phyloP scores from a whole-genome alignment of 2,113 vertebrate species.

The Saimiri boliviensis region DNA sequence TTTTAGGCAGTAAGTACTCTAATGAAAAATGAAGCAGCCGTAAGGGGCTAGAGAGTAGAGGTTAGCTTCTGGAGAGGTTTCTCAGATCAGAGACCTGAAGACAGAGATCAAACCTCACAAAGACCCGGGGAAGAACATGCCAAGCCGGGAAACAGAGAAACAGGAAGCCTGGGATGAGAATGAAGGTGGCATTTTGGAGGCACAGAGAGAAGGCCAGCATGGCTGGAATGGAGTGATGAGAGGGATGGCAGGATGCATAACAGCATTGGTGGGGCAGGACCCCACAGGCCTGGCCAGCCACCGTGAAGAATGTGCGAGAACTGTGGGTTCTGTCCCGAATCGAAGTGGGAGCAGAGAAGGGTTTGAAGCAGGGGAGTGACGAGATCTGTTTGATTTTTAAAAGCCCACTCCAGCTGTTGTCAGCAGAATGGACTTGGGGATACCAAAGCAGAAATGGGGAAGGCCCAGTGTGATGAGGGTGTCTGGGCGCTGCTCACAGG shows the following conservation, averaged over 20 bases:
- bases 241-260: accelerated
- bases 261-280: background rate
- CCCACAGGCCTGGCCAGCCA: background rate
- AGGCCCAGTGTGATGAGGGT: background rate
- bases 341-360: background rate
- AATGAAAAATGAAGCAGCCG: background rate
- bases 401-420: background rate
- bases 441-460: background rate
- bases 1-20: background rate
- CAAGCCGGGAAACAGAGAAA: background rate
- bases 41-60: background rate
- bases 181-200: background rate
- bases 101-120: background rate
- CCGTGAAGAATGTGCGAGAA: accelerated
- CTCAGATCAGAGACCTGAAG: background rate
- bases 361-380: too few species aligned
- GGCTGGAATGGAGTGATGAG: background rate
- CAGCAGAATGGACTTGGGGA: background rate
- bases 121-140: background rate
- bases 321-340: background rate
- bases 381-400: background rate
- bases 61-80: background rate
- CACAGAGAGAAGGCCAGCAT: background rate
- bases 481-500: background rate
- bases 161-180: background rate